Conservation (phyloP, 2,888 invertebrate species). For the Ditula angustiorana region DNA sequence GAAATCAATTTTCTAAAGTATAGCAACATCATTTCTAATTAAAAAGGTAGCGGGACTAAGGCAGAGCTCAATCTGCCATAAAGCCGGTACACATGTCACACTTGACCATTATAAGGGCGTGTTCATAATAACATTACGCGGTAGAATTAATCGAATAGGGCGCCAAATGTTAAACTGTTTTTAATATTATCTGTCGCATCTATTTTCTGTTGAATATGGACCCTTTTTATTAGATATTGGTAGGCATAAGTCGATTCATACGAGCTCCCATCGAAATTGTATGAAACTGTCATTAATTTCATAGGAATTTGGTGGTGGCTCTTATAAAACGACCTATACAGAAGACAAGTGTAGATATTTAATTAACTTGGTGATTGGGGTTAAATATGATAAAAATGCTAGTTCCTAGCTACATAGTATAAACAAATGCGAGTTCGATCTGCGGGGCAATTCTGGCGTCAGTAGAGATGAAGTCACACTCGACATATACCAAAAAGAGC, state of each 20-base stretch:
- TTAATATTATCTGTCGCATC: constrained; percentile 39
- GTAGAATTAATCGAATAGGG: constrained; percentile 37
- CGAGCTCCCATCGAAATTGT: too few species aligned
- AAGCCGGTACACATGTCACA: constrained; percentile 40
- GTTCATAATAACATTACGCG: constrained; percentile 34
- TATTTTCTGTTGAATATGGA: constrained; percentile 27
- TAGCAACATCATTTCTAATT: constrained; percentile 17
- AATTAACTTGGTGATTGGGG: too few species aligned
- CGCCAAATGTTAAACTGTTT: constrained; percentile 40
- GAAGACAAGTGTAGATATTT: not conserved
- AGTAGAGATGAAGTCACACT: too few species aligned
- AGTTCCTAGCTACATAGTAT: too few species aligned
- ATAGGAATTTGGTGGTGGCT: too few species aligned
- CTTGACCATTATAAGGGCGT: constrained; percentile 39
- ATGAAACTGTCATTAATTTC: too few species aligned
- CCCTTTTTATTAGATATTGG: not conserved
- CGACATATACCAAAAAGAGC: too few species aligned
- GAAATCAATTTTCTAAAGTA: not conserved
- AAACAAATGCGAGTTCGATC: too few species aligned
- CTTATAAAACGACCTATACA: too few species aligned
- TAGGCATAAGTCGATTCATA: too few species aligned
- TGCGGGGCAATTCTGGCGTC: too few species aligned
- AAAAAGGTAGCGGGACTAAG: constrained; percentile 31
- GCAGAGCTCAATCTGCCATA: constrained; percentile 34
- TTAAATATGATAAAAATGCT: too few species aligned